Evolutionary conservation across 2,113 vertebrate species (phyloP).

Genomic region (Crocuta crocuta): DNA sequence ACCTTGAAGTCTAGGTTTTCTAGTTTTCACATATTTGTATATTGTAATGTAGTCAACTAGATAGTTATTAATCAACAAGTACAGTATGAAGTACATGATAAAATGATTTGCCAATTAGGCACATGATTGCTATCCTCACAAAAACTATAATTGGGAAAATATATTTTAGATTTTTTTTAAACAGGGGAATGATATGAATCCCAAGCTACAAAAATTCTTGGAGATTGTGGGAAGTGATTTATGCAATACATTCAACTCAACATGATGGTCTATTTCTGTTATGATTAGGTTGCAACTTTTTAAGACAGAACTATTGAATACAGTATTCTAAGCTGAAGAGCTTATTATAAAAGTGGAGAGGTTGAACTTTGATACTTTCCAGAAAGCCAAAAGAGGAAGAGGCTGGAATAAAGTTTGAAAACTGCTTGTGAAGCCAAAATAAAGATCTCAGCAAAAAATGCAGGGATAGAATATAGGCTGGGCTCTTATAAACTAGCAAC

Average conservation of each 20-base stretch:
- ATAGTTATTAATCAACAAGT: neutral
- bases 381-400: neutral
- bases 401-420: conserved; percentile 20
- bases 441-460: conserved; percentile 48
- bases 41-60: conserved; percentile 7
- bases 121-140: neutral
- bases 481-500: neutral
- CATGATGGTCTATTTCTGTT: conserved; percentile 4
- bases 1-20: neutral
- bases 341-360: neutral
- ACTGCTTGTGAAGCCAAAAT: conserved; percentile 43
- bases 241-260: neutral
- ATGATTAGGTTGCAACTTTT: neutral
- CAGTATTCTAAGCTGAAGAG: neutral
- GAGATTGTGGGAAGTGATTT: neutral
- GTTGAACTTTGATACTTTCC: neutral
- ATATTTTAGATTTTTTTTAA: neutral
- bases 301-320: neutral
- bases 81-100: neutral
- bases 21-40: neutral
- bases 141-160: neutral
- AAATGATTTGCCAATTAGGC: neutral
- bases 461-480: neutral
- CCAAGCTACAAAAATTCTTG: neutral
- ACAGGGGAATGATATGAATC: neutral